Percentiles rank a stretch among this genome's conserved stretches.
These are phyloP conservation scores for Peucedramus taeniatus DNA, from an alignment of 2,113 vertebrate species.

Conservation along the genomic window DNA sequence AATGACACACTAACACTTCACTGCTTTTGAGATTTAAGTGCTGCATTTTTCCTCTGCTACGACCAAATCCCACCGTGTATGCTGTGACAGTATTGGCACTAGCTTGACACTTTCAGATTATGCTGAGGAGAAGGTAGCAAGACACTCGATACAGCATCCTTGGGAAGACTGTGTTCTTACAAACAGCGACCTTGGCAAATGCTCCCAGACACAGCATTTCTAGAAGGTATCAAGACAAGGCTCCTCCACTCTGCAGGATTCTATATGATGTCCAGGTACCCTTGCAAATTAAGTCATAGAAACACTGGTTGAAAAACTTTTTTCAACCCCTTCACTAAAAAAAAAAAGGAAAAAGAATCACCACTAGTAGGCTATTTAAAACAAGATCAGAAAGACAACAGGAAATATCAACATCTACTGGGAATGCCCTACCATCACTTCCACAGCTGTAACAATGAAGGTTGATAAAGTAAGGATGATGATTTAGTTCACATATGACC, in stretches of 20 bases:
- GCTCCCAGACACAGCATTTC: not conserved
- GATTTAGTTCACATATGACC: not conserved
- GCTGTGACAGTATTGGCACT: fast-evolving
- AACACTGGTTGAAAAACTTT: not conserved
- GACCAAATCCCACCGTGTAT: fast-evolving
- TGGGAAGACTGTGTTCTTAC: fast-evolving
- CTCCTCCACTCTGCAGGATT: not conserved
- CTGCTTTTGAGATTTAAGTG: not conserved
- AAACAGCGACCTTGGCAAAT: not conserved
- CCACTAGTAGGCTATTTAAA: not conserved
- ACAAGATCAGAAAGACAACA: not conserved
- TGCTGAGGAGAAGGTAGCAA: not conserved
- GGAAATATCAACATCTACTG: not conserved
- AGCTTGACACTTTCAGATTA: not conserved
- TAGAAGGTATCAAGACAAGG: not conserved
- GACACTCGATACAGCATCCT: not conserved
- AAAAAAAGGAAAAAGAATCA: not conserved
- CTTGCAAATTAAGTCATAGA: not conserved
- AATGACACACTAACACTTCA: not conserved
- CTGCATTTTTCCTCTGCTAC: not conserved
- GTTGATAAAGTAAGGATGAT: not conserved
- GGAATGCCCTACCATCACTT: not conserved
- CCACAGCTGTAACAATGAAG: not conserved
- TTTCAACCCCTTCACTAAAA: not conserved
- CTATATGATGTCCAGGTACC: not conserved